phyloP scores from a whole-genome alignment of 2,113 vertebrate species.

The Cavia porcellus region DNA sequence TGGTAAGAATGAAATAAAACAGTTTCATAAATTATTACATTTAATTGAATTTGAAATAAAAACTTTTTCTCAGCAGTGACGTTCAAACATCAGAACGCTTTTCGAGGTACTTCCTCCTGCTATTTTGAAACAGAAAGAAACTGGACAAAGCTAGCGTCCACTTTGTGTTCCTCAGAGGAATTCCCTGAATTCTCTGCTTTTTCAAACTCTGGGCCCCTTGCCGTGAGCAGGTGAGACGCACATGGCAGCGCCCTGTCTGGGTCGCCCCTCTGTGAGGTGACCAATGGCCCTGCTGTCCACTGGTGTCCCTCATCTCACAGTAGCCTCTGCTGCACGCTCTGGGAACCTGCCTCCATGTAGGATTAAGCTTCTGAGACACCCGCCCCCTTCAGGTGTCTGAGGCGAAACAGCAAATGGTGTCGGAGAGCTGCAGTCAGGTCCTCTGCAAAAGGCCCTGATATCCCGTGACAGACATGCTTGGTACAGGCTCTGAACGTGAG shows the following conservation, averaged over 20 bases:
- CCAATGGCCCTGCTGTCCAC: not conserved
- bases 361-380: not conserved
- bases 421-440: not conserved
- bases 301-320: accelerated
- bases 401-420: not conserved
- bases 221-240: not conserved
- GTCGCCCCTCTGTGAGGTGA: accelerated
- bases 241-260: not conserved
- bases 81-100: not conserved
- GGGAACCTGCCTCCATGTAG: not conserved
- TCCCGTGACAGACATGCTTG: accelerated
- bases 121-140: not conserved
- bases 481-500: accelerated
- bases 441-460: not conserved
- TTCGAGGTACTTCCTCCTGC: not conserved
- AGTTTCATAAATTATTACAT: not conserved
- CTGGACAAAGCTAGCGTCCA: not conserved
- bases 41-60: constrained; percentile 34
- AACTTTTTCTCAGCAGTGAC: not conserved
- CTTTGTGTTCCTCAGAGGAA: not conserved
- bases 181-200: not conserved
- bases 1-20: not conserved
- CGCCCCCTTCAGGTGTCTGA: not conserved
- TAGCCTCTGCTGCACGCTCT: not conserved
- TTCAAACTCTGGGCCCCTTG: not conserved